phyloP scores from a whole-genome alignment of 2,113 vertebrate species.

The Ariopsis seemanni region DNA sequence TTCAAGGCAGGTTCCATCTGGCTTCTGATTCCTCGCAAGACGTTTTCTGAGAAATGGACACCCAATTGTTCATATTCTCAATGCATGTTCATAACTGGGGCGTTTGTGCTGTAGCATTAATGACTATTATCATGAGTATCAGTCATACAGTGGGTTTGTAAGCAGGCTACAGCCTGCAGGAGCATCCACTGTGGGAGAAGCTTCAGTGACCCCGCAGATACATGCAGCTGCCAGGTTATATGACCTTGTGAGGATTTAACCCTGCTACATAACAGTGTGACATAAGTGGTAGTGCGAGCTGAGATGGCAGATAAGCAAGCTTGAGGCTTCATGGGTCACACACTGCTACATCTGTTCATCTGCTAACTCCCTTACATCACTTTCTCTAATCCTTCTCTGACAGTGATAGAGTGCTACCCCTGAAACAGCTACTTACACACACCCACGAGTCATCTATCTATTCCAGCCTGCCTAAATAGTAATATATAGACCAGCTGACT shows the following conservation, averaged over 20 bases:
- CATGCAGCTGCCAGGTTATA: background rate
- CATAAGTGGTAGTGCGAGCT: background rate
- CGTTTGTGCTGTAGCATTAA: background rate
- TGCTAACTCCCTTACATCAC: background rate
- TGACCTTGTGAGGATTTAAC: slow-evolving; percentile 23
- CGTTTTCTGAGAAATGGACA: background rate
- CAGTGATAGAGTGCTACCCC: background rate
- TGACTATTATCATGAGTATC: background rate
- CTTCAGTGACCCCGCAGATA: background rate
- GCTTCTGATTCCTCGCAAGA: background rate
- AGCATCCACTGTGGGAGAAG: background rate
- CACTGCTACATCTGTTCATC: background rate
- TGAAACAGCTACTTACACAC: background rate
- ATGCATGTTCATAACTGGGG: background rate
- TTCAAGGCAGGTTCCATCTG: slow-evolving; percentile 1
- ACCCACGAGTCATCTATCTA: background rate
- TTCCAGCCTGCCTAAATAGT: background rate
- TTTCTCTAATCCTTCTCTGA: slow-evolving; percentile 7
- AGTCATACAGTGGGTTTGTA: background rate
- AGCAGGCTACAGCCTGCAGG: background rate
- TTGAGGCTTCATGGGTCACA: slow-evolving; percentile 1
- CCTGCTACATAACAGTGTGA: slow-evolving; percentile 26
- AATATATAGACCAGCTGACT: background rate
- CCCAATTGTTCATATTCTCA: background rate
- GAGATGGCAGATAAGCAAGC: slow-evolving; percentile 16